These are phyloP conservation scores for Xiphophorus hellerii DNA, from an alignment of 2,113 vertebrate species.

Conservation along the genomic window DNA sequence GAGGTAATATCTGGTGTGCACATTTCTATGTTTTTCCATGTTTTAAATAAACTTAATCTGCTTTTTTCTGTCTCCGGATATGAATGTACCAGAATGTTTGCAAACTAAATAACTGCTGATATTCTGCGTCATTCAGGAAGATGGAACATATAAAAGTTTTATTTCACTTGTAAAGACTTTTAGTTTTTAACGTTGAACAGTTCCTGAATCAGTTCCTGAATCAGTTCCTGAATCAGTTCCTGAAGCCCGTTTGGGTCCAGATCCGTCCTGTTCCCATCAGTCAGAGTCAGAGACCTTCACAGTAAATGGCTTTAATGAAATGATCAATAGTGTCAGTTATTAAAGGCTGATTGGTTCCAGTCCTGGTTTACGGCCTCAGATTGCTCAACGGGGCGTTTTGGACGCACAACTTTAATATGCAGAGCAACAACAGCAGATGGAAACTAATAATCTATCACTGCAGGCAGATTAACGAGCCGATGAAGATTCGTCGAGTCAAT, in stretches of 20 bases:
- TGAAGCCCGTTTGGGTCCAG: background rate
- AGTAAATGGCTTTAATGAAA: background rate
- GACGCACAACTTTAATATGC: conserved; percentile 28
- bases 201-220: background rate
- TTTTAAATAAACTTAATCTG: no score
- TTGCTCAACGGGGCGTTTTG: background rate
- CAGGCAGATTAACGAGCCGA: background rate
- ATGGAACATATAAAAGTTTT: no score
- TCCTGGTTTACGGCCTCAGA: conserved; percentile 4
- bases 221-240: background rate
- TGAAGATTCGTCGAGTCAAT: background rate
- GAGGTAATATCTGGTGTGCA: no score
- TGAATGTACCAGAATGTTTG: no score
- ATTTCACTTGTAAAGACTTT: no score
- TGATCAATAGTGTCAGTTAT: background rate
- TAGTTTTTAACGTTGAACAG: no score
- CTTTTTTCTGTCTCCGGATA: no score
- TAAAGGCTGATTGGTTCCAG: conserved; percentile 3
- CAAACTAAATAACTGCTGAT: no score
- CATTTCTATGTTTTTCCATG: no score
- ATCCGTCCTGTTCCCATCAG: background rate
- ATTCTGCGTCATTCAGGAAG: no score
- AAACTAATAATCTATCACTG: conserved; percentile 16
- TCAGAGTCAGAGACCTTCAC: background rate
- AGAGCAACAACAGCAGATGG: conserved; percentile 29